A percentile compares a stretch with the other conserved stretches of the same genome.
These are phyloP conservation scores for Alligator mississippiensis DNA, from an alignment of 2,113 vertebrate species.

Conservation along the genomic window DNA sequence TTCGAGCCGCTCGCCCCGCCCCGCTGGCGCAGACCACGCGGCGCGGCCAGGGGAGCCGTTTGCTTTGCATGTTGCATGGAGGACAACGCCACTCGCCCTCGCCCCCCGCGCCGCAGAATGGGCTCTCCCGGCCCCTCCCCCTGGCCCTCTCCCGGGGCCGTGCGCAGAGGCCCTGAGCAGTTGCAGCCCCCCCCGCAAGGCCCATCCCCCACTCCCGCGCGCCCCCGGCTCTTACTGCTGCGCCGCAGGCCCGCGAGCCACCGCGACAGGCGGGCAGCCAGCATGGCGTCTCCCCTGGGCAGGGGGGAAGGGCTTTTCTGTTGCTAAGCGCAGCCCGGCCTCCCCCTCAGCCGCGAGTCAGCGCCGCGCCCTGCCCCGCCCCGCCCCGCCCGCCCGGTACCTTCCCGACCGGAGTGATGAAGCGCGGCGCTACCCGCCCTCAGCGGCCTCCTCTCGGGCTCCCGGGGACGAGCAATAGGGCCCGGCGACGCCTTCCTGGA, in stretches of 20 bases:
- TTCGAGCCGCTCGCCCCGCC: too few relatives aligned
- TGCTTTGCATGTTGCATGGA: neutral
- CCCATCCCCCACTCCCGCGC: too few relatives aligned
- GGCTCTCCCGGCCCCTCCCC: neutral
- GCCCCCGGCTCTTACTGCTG: neutral
- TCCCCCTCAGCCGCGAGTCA: too few relatives aligned
- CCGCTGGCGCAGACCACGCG: neutral
- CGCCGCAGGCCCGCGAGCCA: too few relatives aligned
- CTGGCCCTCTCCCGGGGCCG: too few relatives aligned
- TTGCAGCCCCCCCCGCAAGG: neutral
- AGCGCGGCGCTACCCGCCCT: too few relatives aligned
- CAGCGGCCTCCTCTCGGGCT: too few relatives aligned
- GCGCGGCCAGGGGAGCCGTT: accelerated
- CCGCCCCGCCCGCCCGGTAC: too few relatives aligned
- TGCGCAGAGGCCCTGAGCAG: too few relatives aligned
- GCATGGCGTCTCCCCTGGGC: neutral
- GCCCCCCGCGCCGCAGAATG: neutral
- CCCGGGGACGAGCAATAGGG: too few relatives aligned
- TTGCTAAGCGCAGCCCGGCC: neutral
- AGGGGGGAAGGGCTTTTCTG: neutral
- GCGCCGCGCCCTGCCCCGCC: too few relatives aligned
- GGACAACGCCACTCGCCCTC: accelerated
- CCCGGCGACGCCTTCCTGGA: neutral
- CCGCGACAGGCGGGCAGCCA: neutral
- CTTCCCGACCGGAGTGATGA: too few relatives aligned